Evolutionary conservation across 2,888 invertebrate genomes (phyloP).

Genomic region (Itoplectis maculator): DNA sequence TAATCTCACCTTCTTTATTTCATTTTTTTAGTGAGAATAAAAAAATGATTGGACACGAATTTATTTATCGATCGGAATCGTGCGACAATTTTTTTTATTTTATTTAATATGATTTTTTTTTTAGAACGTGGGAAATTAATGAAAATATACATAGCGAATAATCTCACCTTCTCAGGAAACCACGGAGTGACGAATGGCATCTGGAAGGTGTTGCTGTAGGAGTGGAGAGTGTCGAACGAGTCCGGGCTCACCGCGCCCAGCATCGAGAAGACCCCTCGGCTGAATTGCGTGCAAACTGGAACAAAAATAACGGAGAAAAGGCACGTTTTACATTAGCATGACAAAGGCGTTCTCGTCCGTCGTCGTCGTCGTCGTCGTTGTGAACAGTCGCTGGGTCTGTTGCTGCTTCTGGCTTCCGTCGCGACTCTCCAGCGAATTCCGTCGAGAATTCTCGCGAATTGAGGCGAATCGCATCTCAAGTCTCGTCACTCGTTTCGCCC

Average conservation of each 20-base stretch:
- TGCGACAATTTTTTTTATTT: too few species aligned
- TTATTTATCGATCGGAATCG: too few species aligned
- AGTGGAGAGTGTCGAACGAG: conserved; percentile 97
- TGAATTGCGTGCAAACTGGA: conserved; percentile 95
- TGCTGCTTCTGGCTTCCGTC: conserved; percentile 29
- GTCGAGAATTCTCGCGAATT: conserved; percentile 24
- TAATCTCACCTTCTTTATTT: conserved; percentile 91
- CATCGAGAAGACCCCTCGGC: conserved; percentile 95
- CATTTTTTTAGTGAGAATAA: too few species aligned
- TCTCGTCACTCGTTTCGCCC: conserved; percentile 23
- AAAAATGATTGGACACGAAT: too few species aligned
- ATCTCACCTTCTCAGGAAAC: conserved; percentile 95
- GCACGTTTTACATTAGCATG: conserved; percentile 69
- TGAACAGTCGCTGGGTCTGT: conserved; percentile 37
- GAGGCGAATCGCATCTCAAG: conserved; percentile 44
- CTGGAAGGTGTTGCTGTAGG: conserved; percentile 97
- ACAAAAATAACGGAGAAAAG: conserved; percentile 70
- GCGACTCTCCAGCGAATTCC: conserved; percentile 17
- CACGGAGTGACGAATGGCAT: conserved; percentile 97
- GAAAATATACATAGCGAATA: not conserved
- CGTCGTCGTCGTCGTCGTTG: conserved; percentile 49
- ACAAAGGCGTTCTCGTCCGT: conserved; percentile 71
- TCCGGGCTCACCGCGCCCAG: conserved; percentile 96
- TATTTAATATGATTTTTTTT: too few species aligned
- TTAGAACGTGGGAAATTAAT: too few species aligned